phyloP scores from a whole-genome alignment of 1,140 invertebrate genomes.

The Lasaia peninsularis region DNA sequence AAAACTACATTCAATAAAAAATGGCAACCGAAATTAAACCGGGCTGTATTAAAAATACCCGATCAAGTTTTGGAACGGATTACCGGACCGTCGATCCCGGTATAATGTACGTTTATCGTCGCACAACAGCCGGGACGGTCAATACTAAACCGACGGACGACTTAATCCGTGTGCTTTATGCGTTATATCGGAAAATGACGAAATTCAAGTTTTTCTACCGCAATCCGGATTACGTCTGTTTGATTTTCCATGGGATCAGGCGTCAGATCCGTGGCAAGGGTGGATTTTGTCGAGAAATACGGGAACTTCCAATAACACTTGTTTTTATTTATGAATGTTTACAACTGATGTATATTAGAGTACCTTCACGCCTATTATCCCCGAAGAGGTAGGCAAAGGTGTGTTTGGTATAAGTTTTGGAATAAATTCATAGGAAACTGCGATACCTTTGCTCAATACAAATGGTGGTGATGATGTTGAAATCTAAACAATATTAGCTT shows the following conservation, averaged over 20 bases:
- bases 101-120: slow-evolving; percentile 40
- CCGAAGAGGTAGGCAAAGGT: too few species aligned
- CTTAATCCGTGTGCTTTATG: slow-evolving; percentile 35
- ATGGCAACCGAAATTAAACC: slow-evolving; percentile 20
- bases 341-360: too few species aligned
- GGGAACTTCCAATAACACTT: too few species aligned
- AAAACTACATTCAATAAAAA: slow-evolving; percentile 20
- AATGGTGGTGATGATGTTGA: background rate
- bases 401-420: too few species aligned
- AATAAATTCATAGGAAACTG: too few species aligned
- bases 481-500: background rate
- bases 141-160: slow-evolving; percentile 34
- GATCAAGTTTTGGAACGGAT: slow-evolving; percentile 29
- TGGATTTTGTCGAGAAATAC: background rate
- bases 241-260: slow-evolving; percentile 21
- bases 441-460: slow-evolving; percentile 3
- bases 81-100: slow-evolving; percentile 31
- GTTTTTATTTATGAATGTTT: too few species aligned
- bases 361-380: too few species aligned
- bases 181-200: slow-evolving; percentile 35
- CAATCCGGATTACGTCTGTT: slow-evolving; percentile 29
- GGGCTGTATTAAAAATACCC: slow-evolving; percentile 29
- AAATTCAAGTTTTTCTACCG: slow-evolving; percentile 29
- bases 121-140: slow-evolving; percentile 35
- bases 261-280: background rate